Evolutionary conservation across 2,888 invertebrate genomes (phyloP), one percentile per base, ranked within the genome.

Genomic region (Myathropa florea): DNA sequence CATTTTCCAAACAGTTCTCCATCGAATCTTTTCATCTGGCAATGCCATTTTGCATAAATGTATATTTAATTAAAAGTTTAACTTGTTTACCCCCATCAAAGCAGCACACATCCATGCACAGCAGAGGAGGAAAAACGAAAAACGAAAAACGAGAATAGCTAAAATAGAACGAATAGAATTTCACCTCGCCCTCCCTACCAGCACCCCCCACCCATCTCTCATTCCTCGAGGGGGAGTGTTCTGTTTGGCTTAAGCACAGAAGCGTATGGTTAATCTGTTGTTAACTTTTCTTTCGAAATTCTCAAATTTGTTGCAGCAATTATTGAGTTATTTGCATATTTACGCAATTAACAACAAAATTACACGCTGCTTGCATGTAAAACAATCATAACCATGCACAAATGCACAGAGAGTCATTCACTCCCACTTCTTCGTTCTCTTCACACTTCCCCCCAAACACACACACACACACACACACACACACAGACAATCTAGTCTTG

Each of bases 1-100:
- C 46, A 61, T 28, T 18, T 61, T 28, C 33, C 6, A 18, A 61
- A 64, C 24, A n/a, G 23, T 46, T 14, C 14, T 46, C 24, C 26
- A 36, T 2, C 3, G n/a, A 23, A 53, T 4, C 30, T n/a, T 53
- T 9, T 14, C 12, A 60, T 9, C 82, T 82, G 77, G 82, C 73
- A 82, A 82, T 36, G 6, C 71, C 65, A 72, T 72, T 46, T 53
- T 28, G 46, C 60, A 65, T 46, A 82, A 77, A 70, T 77, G 23
- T 77, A 33, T 60, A 73, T 82, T 82, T 71, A 61, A 82, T 82
- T 71, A 82, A 77, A 83, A 60, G 63, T 64, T 76, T 64, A 26
- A 64, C 68, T 60, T 65, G 46, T 33, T 70, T 53, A 57, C 10
- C 28, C 36, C 63, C 21, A 64, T 12, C 14, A 18, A 53, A 60